phyloP scores from a whole-genome alignment of 2,113 vertebrate species.

The Grantiella picta region DNA sequence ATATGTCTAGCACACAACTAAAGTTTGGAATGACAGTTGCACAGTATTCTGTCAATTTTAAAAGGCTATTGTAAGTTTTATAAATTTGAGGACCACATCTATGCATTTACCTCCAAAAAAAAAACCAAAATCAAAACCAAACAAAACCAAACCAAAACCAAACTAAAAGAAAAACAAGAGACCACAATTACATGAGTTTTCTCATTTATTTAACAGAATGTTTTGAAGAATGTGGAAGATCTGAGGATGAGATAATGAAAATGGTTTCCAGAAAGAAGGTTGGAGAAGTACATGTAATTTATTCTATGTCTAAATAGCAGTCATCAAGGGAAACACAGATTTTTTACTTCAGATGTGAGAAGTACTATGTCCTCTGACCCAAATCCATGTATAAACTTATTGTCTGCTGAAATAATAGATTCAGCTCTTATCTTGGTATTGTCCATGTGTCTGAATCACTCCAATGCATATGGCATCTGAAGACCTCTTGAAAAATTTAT shows the following conservation, averaged over 20 bases:
- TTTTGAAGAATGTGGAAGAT: background rate
- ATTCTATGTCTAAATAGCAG: background rate
- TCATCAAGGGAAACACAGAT: background rate
- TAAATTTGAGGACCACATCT: background rate
- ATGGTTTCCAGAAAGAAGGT: background rate
- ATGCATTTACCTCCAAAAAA: background rate
- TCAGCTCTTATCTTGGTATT: background rate
- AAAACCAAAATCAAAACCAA: background rate
- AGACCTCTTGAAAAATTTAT: background rate
- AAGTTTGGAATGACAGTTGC: background rate
- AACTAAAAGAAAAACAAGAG: background rate
- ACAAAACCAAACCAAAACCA: background rate
- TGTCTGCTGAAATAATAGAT: background rate
- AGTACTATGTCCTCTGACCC: background rate
- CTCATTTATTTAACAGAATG: background rate
- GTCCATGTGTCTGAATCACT: background rate
- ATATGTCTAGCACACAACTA: background rate
- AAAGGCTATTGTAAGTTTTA: background rate
- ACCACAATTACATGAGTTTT: fast-evolving
- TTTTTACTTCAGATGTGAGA: background rate
- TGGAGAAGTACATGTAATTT: background rate
- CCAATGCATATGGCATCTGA: background rate
- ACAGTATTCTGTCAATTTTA: background rate
- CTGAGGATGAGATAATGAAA: background rate
- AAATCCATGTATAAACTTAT: background rate